Base-by-base conservation (phyloP, 2,888 invertebrate species). In the Drosophila nr. fundita region DNA sequence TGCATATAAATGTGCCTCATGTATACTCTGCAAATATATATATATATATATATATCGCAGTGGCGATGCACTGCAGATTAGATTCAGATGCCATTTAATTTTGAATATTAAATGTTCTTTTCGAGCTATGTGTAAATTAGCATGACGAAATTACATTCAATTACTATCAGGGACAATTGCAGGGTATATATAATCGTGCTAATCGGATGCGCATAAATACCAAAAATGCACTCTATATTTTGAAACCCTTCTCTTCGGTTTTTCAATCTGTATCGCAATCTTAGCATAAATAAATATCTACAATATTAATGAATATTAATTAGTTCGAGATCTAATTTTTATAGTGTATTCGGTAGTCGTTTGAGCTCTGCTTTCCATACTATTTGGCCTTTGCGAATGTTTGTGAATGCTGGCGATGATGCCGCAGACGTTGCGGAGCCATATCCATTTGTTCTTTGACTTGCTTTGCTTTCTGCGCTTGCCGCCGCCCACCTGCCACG, bases 361-460 rank as follows among this genome's bases (percentile, higher is more conserved):
- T 21, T 24, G 30, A 27, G 15, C 24, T 18, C 18, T n/a, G 34
- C 24, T 21, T 10, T 11, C 32, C 1, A 32, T 52, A 36, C 50
- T 52, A 36, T 54, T 75, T 68, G 72, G 67, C 62, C 54, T 66
- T 40, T 30, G 13, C 68, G 61, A 77, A 77, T 73, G 74, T 77
- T 68, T 68, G 61, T 65, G 75, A 36, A 60, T 50, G 70, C 36
- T 24, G 54, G 21, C 24, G 54, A 55, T 52, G 60, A 55, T 36
- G 64, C 50, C 66, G 71, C 59, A 54, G 69, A 60, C 69, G 60
- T 49, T 61, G 52, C 70, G 71, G 75, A 80, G 78, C 69, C 71
- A 54, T 76, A 80, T 75, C 82, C 80, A 89, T 89, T 89, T 89
- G 89, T 89, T 90, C 88, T 87, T 90, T 89, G 87, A 89, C 89